phyloP scores from a whole-genome alignment of 2,888 invertebrate species.

The Melitaea athalia region DNA sequence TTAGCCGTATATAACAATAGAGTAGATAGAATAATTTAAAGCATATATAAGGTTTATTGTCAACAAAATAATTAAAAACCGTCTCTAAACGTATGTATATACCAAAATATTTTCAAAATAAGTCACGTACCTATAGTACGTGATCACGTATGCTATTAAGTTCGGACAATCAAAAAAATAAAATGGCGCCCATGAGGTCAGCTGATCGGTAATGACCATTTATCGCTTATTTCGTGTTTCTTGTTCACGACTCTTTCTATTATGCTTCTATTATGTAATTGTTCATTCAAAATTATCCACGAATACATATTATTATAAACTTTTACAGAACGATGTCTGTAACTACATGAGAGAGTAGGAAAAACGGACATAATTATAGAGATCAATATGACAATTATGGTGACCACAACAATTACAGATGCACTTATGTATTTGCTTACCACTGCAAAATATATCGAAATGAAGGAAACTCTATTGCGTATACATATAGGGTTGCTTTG shows the following conservation, averaged over 20 bases:
- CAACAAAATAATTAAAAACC: not conserved
- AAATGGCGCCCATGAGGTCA: conserved; percentile 58
- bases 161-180: conserved; percentile 56
- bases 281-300: conserved; percentile 37
- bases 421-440: no score
- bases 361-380: no score
- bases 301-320: no score
- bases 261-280: conserved; percentile 42
- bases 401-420: no score
- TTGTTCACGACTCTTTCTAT: conserved; percentile 54
- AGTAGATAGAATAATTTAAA: no score
- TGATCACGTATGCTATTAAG: conserved; percentile 55
- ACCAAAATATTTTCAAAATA: conserved; percentile 21
- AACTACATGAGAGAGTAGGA: no score
- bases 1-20: no score
- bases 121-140: conserved; percentile 58
- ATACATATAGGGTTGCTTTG: no score
- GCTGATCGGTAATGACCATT: conserved; percentile 53
- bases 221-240: conserved; percentile 53
- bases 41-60: not conserved
- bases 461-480: no score
- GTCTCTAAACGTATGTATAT: not conserved
- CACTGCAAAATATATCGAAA: no score
- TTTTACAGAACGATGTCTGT: no score
- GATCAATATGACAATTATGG: no score